Percentiles rank a stretch among this genome's conserved stretches.
Conservation (phyloP, 2,888 invertebrate species). For the Dugesia japonica region DNA sequence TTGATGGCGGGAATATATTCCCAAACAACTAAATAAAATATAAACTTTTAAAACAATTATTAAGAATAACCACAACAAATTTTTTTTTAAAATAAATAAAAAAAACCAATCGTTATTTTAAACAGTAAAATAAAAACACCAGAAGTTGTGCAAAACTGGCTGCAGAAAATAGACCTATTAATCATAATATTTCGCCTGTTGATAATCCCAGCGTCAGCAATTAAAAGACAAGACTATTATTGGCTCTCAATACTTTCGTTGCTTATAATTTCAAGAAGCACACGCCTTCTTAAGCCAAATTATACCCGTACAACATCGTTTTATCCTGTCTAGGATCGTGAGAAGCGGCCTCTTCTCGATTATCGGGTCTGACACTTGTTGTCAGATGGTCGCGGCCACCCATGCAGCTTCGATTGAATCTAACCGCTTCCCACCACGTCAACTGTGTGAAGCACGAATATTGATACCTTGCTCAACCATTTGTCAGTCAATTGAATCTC, state of each 20-base stretch:
- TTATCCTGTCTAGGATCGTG: neutral
- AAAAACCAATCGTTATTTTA: too few species aligned
- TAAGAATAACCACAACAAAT: too few species aligned
- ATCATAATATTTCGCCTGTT: neutral
- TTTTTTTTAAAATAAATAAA: too few species aligned
- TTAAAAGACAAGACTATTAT: neutral
- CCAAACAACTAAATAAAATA: neutral
- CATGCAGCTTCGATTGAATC: neutral
- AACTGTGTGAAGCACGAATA: neutral
- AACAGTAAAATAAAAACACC: too few species aligned
- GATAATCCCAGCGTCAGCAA: neutral
- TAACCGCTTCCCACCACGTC: neutral
- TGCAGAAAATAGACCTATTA: neutral
- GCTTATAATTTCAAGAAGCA: neutral
- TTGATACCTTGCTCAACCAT: neutral
- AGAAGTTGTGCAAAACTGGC: neutral
- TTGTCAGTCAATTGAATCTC: neutral
- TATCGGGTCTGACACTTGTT: neutral
- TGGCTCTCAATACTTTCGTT: neutral
- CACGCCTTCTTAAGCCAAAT: neutral
- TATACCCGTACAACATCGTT: neutral
- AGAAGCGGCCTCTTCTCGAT: neutral
- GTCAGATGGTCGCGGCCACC: neutral
- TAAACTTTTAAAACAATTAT: too few species aligned
- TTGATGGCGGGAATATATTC: neutral